phyloP scores from a whole-genome alignment of 2,113 vertebrate species.

The Odocoileus hemionus region DNA sequence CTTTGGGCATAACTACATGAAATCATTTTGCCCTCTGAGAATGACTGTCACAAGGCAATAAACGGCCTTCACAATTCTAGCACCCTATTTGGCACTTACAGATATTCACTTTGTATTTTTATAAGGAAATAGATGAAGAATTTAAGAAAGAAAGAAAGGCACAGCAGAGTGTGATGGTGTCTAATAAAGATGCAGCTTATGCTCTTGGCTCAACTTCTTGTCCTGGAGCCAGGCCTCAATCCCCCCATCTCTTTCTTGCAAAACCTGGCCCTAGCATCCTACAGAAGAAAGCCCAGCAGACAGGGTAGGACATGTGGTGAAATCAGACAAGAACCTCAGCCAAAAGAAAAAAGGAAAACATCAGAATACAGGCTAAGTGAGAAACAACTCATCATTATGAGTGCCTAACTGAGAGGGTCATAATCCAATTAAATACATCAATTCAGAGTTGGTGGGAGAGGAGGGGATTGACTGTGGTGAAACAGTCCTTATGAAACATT shows the following conservation, averaged over 20 bases:
- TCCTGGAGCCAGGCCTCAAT: not conserved
- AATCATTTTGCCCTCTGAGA: not conserved
- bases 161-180: not conserved
- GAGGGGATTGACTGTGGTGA: not conserved
- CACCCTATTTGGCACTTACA: not conserved
- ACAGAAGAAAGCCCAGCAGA: not conserved
- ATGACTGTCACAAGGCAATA: conserved; percentile 13
- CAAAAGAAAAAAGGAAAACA: not conserved
- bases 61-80: not conserved
- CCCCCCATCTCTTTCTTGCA: not conserved
- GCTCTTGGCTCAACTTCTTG: not conserved
- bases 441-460: not conserved
- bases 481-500: not conserved
- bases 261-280: not conserved
- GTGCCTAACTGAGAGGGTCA: not conserved
- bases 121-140: not conserved
- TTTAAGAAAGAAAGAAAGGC: not conserved
- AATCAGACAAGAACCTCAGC: not conserved
- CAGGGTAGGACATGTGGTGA: not conserved
- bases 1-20: not conserved
- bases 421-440: not conserved
- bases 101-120: not conserved
- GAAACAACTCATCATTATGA: not conserved
- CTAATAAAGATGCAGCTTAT: not conserved
- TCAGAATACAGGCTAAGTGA: not conserved